Percentiles rank a stretch among this genome's conserved stretches.
phyloP scores from a whole-genome alignment of 2,797 vertebrate genomes.

The Notamacropus eugenii region DNA sequence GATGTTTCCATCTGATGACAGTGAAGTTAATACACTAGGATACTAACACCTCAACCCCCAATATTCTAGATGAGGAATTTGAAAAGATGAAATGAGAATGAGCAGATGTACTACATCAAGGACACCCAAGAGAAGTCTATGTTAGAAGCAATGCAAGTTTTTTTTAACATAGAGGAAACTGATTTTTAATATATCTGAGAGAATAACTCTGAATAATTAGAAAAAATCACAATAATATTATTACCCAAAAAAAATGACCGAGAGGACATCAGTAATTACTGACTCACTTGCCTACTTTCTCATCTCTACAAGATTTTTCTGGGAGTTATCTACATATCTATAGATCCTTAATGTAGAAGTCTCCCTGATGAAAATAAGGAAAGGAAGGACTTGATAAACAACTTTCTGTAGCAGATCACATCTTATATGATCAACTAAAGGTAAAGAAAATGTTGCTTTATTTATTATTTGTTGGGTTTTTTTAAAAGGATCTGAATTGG shows the following conservation, averaged over 20 bases:
- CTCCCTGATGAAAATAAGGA: background rate
- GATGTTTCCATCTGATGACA: background rate
- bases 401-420: background rate
- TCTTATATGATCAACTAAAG: background rate
- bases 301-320: background rate
- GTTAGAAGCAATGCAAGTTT: background rate
- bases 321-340: background rate
- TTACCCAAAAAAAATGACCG: background rate
- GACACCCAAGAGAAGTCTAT: background rate
- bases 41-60: background rate
- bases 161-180: background rate
- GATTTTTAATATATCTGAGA: background rate
- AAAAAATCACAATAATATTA: background rate
- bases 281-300: background rate
- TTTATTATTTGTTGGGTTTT: background rate
- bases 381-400: background rate
- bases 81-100: background rate
- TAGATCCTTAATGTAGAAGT: background rate
- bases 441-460: background rate
- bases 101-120: background rate
- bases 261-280: background rate
- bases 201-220: background rate
- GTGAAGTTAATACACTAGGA: background rate
- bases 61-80: background rate
- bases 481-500: background rate